Percentiles rank a stretch among this genome's conserved stretches.
These are phyloP conservation scores for Brachyistius frenatus DNA, from an alignment of 2,113 vertebrate species.

Conservation along the genomic window DNA sequence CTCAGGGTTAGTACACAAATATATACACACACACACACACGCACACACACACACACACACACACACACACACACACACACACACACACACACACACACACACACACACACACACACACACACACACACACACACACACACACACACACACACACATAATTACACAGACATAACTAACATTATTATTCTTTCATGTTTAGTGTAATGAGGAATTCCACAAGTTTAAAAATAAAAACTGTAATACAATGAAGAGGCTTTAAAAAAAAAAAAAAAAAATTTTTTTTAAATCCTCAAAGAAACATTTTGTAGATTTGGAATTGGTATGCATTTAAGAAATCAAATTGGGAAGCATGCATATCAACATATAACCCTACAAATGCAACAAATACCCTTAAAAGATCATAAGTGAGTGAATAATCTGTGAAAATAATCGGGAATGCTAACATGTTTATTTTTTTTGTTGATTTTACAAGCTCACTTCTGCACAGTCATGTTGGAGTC, in stretches of 20 bases:
- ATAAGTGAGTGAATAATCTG: neutral
- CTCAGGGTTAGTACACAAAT: constrained; percentile 39
- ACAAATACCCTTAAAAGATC: neutral
- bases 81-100: neutral
- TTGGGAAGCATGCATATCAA: neutral
- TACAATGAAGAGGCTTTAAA: too few relatives aligned
- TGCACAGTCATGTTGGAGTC: neutral
- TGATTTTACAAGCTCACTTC: neutral
- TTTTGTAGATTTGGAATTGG: neutral
- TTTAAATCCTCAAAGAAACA: neutral
- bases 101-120: neutral
- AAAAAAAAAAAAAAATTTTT: too few relatives aligned
- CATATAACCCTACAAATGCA: neutral
- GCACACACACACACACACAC: too few relatives aligned
- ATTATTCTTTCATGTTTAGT: constrained; percentile 2
- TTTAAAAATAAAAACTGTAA: neutral
- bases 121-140: neutral
- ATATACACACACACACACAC: neutral
- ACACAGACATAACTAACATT: constrained; percentile 5
- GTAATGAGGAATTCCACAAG: constrained; percentile 6
- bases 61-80: constrained; percentile 1
- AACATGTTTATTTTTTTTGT: neutral
- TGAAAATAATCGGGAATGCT: neutral
- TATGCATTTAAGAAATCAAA: neutral
- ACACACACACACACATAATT: constrained; percentile 5